These are phyloP conservation scores for Phymanthus crucifer DNA, from an alignment of 92 coral and sea anemone genomes.

Conservation along the genomic window DNA sequence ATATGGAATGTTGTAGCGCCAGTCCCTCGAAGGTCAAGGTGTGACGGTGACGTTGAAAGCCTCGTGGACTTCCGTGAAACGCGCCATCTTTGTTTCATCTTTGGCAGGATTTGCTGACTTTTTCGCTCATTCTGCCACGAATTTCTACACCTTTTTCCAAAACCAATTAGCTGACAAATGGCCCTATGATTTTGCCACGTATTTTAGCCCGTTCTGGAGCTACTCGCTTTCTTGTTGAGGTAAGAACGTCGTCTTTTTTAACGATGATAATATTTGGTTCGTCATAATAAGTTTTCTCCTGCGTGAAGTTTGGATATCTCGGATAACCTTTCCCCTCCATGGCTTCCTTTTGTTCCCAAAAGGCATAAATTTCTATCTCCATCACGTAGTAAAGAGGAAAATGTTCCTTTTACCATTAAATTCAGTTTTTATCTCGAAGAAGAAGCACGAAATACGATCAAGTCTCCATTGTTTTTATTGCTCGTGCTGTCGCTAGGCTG, in stretches of 20 bases:
- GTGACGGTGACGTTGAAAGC: slow-evolving; percentile 73
- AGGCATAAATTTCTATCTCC: not conserved
- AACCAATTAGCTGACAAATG: slow-evolving; percentile 4
- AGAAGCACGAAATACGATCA: not conserved
- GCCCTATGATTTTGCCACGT: slow-evolving; percentile 34
- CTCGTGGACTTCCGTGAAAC: slow-evolving; percentile 97
- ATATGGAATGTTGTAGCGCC: slow-evolving; percentile 47
- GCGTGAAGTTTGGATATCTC: slow-evolving; percentile 42
- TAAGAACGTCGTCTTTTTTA: slow-evolving; percentile 23
- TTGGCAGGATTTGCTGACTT: slow-evolving; percentile 52
- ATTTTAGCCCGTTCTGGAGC: slow-evolving; percentile 14
- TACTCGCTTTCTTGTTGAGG: slow-evolving; percentile 23
- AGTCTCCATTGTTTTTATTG: not conserved
- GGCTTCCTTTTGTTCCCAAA: not conserved
- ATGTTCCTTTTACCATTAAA: not conserved
- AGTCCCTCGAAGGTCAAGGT: slow-evolving; percentile 78
- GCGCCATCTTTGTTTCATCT: slow-evolving; percentile 95
- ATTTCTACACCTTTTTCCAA: not conserved
- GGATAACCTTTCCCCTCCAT: slow-evolving; percentile 18
- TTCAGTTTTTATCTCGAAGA: not conserved
- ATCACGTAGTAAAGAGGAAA: not conserved
- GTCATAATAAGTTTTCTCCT: slow-evolving; percentile 22
- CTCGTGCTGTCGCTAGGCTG: slow-evolving; percentile 9
- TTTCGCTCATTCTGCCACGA: slow-evolving; percentile 35
- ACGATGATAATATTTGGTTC: slow-evolving; percentile 6